Base-by-base conservation (phyloP, 2,888 invertebrate genomes). In the Euplexia lucipara region DNA sequence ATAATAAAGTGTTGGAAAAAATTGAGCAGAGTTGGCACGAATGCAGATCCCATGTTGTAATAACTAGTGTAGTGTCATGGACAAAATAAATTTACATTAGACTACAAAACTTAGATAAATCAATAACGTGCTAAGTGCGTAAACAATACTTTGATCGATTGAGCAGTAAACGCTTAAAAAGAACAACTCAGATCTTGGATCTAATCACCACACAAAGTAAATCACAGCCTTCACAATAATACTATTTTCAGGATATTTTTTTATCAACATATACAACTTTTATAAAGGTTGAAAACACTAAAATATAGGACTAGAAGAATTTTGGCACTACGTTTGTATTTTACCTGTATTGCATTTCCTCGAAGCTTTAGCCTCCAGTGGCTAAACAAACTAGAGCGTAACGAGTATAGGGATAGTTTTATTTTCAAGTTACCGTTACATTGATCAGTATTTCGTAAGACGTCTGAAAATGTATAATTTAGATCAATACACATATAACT, bases 201-300 rank as follows among this genome's bases (percentile, higher is more conserved):
- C 90, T 85, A 84, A 88, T 85, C 84, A 88, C 86, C 84, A 86
- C 86, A 88, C 85, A 92, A 94, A 93, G 85, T 87, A 92, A 93
- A 89, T 95, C 95, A 95, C 95, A 95, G 95, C 95, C 94, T 88
- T 92, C 83, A 91, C 85, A 90, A 89, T 90, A 91, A 91, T 85
- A 82, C 78, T 81, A 79, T 82, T 82, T 68, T 77, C 69, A 73
- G 80, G 69, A 77, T 73, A 72, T 65, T 74, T 66, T 34, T 72
- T 61, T 79, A 73, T 52, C 67, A 81, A 81, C 63, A 52, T 72
- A 79, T 81, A 83, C 69, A 74, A 71, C 64, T 48, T 69, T 78
- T 75, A 78, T 79, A 78, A 82, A 82, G 78, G 78, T 81, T 79
- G 79, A 79, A 70, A 73, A 83, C 75, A 86, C 80, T 82, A 80